Conservation (phyloP, 2,113 vertebrate genomes). For the Ameiurus melas region DNA sequence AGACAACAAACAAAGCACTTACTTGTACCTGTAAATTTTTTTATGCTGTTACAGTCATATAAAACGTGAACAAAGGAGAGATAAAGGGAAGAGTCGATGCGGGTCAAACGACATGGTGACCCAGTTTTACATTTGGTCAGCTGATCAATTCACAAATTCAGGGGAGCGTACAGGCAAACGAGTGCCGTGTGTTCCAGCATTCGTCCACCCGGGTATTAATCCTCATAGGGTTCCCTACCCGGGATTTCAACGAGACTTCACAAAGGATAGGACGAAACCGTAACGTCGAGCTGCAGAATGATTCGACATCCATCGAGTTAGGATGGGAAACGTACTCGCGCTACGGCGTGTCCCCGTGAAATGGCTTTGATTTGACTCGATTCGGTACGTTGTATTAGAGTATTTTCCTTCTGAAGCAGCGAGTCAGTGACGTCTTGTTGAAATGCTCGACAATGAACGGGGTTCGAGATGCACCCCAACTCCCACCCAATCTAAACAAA, state of each 20-base stretch:
- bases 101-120: constrained; percentile 52
- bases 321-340: background rate
- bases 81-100: background rate
- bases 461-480: too few relatives aligned
- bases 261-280: background rate
- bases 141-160: constrained; percentile 57
- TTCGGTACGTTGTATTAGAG: too few relatives aligned
- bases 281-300: background rate
- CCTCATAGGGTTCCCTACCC: background rate
- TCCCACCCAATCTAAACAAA: too few relatives aligned
- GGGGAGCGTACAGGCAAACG: constrained; percentile 9
- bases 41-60: background rate
- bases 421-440: background rate
- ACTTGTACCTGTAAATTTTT: background rate
- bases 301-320: too few relatives aligned
- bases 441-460: too few relatives aligned
- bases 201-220: background rate
- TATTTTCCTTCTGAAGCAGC: background rate
- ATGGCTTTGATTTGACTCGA: too few relatives aligned
- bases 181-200: background rate
- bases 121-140: constrained; percentile 65
- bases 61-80: constrained; percentile 1
- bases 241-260: background rate
- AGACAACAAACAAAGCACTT: background rate
- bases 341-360: too few relatives aligned